Conservation (phyloP, 2,797 vertebrate species). For the Hylomyscus alleni region DNA sequence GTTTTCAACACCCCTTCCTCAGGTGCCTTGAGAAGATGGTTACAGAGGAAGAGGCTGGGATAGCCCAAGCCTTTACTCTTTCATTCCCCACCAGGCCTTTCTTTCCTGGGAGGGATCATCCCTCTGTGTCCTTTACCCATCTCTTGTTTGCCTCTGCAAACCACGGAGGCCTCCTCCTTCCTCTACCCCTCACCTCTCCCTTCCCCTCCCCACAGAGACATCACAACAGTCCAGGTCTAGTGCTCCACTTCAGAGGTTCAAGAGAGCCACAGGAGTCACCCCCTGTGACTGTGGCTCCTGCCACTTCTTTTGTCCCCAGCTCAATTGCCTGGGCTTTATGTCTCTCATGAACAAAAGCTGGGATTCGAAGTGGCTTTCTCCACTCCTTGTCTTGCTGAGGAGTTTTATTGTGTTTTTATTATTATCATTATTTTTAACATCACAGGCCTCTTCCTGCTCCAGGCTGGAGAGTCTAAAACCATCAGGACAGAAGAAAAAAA, state of each 20-base stretch:
- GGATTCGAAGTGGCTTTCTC: conserved; percentile 38
- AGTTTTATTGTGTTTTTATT: conserved; percentile 60
- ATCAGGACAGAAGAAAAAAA: conserved; percentile 21
- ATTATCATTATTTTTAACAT: conserved; percentile 23
- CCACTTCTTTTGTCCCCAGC: conserved; percentile 55
- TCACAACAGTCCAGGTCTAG: neutral
- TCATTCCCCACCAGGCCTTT: neutral
- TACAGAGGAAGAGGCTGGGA: neutral
- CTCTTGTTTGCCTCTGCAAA: conserved; percentile 39
- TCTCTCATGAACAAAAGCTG: conserved; percentile 69
- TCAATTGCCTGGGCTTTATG: conserved; percentile 45
- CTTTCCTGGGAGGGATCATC: too few species aligned
- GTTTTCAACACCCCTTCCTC: neutral
- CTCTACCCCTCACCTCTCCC: neutral
- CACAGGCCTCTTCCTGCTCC: conserved; percentile 62
- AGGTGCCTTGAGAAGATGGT: neutral
- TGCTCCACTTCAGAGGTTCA: conserved; percentile 65
- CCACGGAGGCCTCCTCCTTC: neutral
- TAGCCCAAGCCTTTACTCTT: neutral
- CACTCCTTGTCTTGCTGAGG: conserved; percentile 63
- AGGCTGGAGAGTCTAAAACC: conserved; percentile 53
- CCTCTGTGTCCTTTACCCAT: conserved; percentile 30
- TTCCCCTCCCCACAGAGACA: neutral
- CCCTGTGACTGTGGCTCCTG: conserved; percentile 31
- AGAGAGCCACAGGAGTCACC: conserved; percentile 56